A percentile compares a stretch with the other conserved stretches of the same genome.
Evolutionary conservation across 2,888 invertebrate genomes (phyloP).

Genomic region (Stenotaenia linearis): DNA sequence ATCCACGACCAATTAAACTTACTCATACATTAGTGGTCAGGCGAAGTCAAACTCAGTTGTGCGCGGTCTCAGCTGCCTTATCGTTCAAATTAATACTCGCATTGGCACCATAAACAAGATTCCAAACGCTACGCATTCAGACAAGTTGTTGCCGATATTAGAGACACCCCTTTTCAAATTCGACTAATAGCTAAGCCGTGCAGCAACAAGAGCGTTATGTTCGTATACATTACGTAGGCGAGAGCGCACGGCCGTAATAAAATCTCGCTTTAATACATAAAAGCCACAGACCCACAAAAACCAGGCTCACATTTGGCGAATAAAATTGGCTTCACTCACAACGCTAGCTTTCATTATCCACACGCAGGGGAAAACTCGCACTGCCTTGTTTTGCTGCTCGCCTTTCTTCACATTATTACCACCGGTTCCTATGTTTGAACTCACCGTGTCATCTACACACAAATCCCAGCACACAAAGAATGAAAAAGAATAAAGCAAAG

Average conservation of each 20-base stretch:
- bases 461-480: slow-evolving; percentile 13
- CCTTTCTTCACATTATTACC: slow-evolving; percentile 7
- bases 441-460: slow-evolving; percentile 20
- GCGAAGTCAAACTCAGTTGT: not conserved
- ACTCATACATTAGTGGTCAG: slow-evolving; percentile 22
- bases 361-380: not conserved
- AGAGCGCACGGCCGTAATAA: slow-evolving; percentile 23
- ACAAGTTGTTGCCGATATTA: slow-evolving; percentile 26
- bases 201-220: slow-evolving; percentile 21
- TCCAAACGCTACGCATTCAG: slow-evolving; percentile 3
- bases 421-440: slow-evolving; percentile 6
- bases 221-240: slow-evolving; percentile 26
- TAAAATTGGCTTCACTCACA: slow-evolving; percentile 26
- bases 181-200: slow-evolving; percentile 12
- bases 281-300: slow-evolving; percentile 26
- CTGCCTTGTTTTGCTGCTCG: slow-evolving; percentile 1
- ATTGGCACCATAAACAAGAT: slow-evolving; percentile 26
- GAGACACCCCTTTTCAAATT: slow-evolving; percentile 24
- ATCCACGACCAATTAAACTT: slow-evolving; percentile 24
- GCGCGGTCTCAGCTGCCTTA: slow-evolving; percentile 11
- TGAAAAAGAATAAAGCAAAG: no score
- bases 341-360: slow-evolving; percentile 21
- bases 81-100: slow-evolving; percentile 26
- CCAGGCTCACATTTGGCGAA: slow-evolving; percentile 16
- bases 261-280: slow-evolving; percentile 26